Evolutionary conservation across 92 coral and sea anemone genomes (phyloP).

Genomic region (Isaurus tuberculatus): DNA sequence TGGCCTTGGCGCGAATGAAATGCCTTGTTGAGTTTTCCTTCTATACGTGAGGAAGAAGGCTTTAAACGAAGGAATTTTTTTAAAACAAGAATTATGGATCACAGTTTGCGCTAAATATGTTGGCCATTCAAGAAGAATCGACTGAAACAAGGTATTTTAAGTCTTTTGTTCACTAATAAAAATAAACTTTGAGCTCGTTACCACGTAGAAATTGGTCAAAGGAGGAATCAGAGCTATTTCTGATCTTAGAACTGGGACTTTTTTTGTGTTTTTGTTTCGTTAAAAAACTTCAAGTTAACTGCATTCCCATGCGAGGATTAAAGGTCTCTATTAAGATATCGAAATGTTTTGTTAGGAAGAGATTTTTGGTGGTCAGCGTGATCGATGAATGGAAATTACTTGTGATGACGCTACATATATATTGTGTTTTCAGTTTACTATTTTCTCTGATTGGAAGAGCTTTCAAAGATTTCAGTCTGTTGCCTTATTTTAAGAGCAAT

Average conservation of each 20-base stretch:
- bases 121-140: slow-evolving; percentile 84
- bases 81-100: neutral
- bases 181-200: neutral
- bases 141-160: slow-evolving; percentile 72
- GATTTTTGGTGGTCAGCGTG: neutral
- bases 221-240: neutral
- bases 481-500: too few relatives aligned
- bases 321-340: too few relatives aligned
- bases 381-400: neutral
- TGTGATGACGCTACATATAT: slow-evolving; percentile 12
- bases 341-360: neutral
- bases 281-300: neutral
- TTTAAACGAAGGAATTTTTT: neutral
- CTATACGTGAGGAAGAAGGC: neutral
- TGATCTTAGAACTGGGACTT: neutral
- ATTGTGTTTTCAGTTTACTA: neutral
- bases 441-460: neutral
- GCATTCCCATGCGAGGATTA: neutral
- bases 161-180: neutral
- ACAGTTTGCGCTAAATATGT: slow-evolving; percentile 64
- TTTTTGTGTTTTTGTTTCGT: neutral
- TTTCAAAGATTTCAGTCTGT: neutral
- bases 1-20: slow-evolving; percentile 29
- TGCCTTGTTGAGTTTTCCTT: neutral
- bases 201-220: slow-evolving; percentile 22